Conservation (phyloP, 2,113 vertebrate species). For the Gymnarchus niloticus region DNA sequence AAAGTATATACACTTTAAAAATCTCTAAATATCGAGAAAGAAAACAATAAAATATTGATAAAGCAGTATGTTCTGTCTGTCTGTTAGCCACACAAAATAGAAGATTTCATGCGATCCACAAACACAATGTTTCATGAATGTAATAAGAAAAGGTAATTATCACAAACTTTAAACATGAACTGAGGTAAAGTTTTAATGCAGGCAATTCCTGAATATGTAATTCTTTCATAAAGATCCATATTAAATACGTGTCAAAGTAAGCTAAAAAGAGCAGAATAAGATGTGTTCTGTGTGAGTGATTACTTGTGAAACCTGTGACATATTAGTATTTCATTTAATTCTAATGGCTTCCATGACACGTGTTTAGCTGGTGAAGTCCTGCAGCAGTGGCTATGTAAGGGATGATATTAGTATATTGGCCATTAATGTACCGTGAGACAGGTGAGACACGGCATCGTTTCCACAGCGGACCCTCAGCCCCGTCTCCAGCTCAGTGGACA, state of each 20-base stretch:
- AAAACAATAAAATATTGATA: no score
- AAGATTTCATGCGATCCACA: neutral
- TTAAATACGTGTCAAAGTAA: neutral
- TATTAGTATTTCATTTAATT: neutral
- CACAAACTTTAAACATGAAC: constrained; percentile 1
- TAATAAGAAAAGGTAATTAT: neutral
- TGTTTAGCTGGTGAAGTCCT: neutral
- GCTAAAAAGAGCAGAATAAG: neutral
- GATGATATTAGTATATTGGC: neutral
- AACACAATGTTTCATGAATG: neutral
- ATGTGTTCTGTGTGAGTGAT: neutral
- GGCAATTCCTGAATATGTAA: neutral
- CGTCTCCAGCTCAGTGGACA: constrained; percentile 50
- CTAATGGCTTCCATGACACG: neutral
- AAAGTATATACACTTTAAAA: neutral
- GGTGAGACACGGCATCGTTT: constrained; percentile 43
- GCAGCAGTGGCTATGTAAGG: neutral
- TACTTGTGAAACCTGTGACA: neutral
- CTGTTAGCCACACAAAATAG: neutral
- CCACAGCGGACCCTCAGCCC: constrained; percentile 61
- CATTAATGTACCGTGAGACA: neutral
- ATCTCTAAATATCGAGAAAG: no score
- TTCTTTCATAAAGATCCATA: neutral
- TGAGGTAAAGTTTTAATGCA: neutral
- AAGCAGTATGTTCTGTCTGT: no score